These are phyloP conservation scores for Mus spretus DNA, from an alignment of 2,797 vertebrate species.

Conservation along the genomic window DNA sequence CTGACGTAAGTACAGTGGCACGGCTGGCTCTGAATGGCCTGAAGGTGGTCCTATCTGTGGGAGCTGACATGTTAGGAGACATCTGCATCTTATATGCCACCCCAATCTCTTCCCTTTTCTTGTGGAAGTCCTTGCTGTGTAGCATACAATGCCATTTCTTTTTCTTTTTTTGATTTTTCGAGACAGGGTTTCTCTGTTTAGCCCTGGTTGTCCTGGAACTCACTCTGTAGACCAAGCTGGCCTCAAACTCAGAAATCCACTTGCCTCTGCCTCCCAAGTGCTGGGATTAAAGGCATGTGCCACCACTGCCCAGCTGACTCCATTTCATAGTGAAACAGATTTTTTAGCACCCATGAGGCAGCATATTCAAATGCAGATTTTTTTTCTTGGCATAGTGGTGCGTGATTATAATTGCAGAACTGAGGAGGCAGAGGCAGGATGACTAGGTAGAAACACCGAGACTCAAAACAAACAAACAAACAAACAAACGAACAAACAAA, in stretches of 20 bases:
- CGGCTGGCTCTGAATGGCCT: not conserved
- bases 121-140: conserved; percentile 9
- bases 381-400: not conserved
- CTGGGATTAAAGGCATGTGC: too few species aligned
- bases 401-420: not conserved
- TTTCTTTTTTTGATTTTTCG: too few species aligned
- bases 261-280: too few species aligned
- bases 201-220: too few species aligned
- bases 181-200: too few species aligned
- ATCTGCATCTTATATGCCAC: not conserved
- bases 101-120: not conserved
- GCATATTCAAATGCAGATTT: not conserved
- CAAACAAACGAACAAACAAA: not conserved
- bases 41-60: not conserved
- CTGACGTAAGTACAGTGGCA: conserved; percentile 87
- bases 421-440: not conserved
- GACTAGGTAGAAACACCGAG: not conserved
- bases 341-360: not conserved
- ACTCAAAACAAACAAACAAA: not conserved
- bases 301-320: not conserved
- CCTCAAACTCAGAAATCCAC: too few species aligned
- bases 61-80: not conserved
- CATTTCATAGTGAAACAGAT: not conserved
- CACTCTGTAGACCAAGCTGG: too few species aligned
- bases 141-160: too few species aligned